Evolutionary conservation across 2,113 vertebrate genomes (phyloP).

Genomic region (Paramisgurnus dabryanus): DNA sequence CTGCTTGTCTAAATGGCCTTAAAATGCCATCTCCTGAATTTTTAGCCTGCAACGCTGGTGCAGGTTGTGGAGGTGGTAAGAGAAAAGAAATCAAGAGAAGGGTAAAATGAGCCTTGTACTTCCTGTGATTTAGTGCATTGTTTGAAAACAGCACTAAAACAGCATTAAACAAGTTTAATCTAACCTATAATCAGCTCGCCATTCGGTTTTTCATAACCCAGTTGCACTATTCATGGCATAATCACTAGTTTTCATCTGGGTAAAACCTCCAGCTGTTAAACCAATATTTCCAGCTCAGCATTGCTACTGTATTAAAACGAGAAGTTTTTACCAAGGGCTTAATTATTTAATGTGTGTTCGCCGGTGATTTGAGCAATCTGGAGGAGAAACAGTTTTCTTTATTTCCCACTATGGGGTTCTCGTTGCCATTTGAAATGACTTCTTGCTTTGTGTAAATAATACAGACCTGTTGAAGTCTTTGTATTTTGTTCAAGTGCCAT

Average conservation of each 20-base stretch:
- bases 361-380: slow-evolving; percentile 34
- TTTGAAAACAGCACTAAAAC: slow-evolving; percentile 35
- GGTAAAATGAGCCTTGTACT: slow-evolving; percentile 20
- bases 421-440: neutral
- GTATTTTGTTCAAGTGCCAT: no score
- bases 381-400: slow-evolving; percentile 17
- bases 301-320: slow-evolving; percentile 8
- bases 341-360: slow-evolving; percentile 29
- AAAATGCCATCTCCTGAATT: neutral
- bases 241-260: slow-evolving; percentile 23
- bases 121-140: slow-evolving; percentile 2
- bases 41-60: neutral
- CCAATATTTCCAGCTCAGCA: neutral
- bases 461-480: no score
- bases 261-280: slow-evolving; percentile 19
- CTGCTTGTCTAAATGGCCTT: neutral
- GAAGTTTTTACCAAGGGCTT: slow-evolving; percentile 2
- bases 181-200: slow-evolving; percentile 24
- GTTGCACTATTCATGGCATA: neutral
- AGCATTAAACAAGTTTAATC: slow-evolving; percentile 29
- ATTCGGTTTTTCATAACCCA: slow-evolving; percentile 1
- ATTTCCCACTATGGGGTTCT: slow-evolving; percentile 15
- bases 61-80: neutral
- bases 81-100: neutral
- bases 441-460: no score